phyloP scores from a whole-genome alignment of 2,888 invertebrate species.

The Brachylomia viminalis region DNA sequence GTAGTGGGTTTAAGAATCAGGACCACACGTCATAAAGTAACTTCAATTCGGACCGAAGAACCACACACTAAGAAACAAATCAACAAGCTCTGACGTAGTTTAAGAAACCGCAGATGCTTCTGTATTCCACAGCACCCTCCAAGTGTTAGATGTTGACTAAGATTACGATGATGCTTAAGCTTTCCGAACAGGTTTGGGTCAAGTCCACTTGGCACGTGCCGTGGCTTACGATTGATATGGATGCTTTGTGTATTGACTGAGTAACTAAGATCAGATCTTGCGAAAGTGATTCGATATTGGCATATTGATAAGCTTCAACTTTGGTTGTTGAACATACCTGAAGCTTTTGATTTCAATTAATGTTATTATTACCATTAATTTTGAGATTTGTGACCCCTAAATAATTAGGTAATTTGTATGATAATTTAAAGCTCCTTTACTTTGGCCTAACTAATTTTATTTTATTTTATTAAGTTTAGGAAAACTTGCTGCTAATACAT shows the following conservation, averaged over 20 bases:
- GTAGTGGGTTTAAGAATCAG: not conserved
- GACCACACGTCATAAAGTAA: not conserved
- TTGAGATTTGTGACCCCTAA: not conserved
- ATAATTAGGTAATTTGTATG: too few relatives aligned
- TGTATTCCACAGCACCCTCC: constrained; percentile 34
- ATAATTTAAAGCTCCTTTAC: not conserved
- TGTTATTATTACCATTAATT: not conserved
- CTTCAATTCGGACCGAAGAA: constrained; percentile 6
- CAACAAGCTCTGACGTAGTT: not conserved
- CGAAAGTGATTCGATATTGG: constrained; percentile 32
- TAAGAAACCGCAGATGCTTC: constrained; percentile 18
- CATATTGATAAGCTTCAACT: not conserved
- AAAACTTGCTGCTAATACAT: too few relatives aligned
- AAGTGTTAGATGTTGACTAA: constrained; percentile 49
- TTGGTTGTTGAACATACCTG: not conserved
- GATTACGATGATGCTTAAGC: constrained; percentile 51
- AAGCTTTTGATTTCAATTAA: constrained; percentile 7
- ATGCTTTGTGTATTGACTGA: constrained; percentile 21
- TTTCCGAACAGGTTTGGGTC: constrained; percentile 61
- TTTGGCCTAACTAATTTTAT: not conserved
- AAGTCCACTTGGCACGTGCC: constrained; percentile 57
- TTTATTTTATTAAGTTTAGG: too few relatives aligned
- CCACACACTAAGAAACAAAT: constrained; percentile 26
- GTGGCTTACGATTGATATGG: constrained; percentile 40
- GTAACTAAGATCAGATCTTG: constrained; percentile 1